A percentile compares a stretch with the other conserved stretches of the same genome.
Evolutionary conservation across 2,888 invertebrate species (phyloP).

Genomic region (Unio pictorum): DNA sequence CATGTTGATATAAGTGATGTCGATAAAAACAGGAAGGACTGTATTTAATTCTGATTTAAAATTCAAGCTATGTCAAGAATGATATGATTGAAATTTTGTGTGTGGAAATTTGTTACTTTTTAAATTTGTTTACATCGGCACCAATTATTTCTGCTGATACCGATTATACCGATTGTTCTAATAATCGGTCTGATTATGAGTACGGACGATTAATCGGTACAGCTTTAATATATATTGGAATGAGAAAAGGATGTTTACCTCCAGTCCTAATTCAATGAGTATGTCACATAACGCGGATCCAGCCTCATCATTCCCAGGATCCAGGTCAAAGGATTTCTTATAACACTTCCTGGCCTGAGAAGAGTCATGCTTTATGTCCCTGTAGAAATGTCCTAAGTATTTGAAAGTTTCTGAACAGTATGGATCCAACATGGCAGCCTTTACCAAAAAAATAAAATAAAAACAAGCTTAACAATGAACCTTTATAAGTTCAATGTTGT

Average conservation of each 20-base stretch:
- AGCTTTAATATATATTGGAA: background rate
- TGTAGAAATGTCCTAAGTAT: conserved; percentile 84
- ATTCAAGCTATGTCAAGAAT: no score
- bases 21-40: no score
- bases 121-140: no score
- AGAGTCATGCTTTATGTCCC: conserved; percentile 80
- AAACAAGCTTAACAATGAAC: background rate
- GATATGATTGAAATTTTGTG: no score
- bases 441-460: conserved; percentile 12
- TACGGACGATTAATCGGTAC: no score
- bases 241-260: conserved; percentile 70
- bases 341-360: conserved; percentile 86
- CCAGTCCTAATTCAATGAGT: conserved; percentile 80
- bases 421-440: conserved; percentile 79
- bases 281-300: conserved; percentile 84
- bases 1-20: no score
- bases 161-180: no score
- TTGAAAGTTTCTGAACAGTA: conserved; percentile 83
- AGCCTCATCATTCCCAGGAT: conserved; percentile 79
- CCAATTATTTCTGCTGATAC: no score
- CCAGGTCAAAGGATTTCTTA: conserved; percentile 85
- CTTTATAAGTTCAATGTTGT: no score
- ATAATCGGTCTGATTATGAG: no score
- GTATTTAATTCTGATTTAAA: no score
- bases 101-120: no score